Conservation (phyloP, 2,888 invertebrate genomes). For the Molanna angustata region DNA sequence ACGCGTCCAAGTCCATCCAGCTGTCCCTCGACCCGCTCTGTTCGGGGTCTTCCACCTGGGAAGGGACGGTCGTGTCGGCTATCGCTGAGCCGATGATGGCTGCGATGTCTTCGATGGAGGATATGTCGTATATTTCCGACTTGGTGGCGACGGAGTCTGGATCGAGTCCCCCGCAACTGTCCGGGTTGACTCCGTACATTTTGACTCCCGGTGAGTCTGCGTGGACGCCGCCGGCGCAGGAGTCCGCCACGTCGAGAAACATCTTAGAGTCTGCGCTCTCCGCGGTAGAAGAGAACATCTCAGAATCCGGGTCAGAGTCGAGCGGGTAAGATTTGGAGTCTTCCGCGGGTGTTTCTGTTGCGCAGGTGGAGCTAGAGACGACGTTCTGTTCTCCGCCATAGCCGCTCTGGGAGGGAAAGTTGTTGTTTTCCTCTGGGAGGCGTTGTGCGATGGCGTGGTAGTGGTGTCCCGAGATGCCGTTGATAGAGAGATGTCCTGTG, state of each 20-base stretch:
- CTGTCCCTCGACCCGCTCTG: constrained; percentile 71
- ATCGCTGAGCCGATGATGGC: constrained; percentile 87
- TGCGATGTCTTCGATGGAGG: constrained; percentile 78
- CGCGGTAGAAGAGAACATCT: constrained; percentile 48
- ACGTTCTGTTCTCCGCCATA: constrained; percentile 67
- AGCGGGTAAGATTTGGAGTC: constrained; percentile 61
- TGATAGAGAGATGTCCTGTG: constrained; percentile 82
- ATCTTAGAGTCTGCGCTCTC: constrained; percentile 51
- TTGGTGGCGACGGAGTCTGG: constrained; percentile 47
- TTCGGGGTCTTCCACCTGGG: constrained; percentile 68
- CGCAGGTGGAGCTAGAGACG: constrained; percentile 71
- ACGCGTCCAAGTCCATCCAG: constrained; percentile 87
- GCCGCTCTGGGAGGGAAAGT: constrained; percentile 60
- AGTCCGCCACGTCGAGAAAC: constrained; percentile 37
- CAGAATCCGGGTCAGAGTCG: constrained; percentile 51
- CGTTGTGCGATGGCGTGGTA: constrained; percentile 81
- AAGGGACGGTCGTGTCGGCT: constrained; percentile 83
- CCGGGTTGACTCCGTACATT: constrained; percentile 50
- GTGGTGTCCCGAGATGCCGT: constrained; percentile 84
- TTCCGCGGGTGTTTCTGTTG: constrained; percentile 59
- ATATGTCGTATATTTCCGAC: constrained; percentile 67
- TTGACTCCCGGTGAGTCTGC: constrained; percentile 57
- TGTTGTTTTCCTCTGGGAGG: constrained; percentile 72
- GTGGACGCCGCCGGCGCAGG: constrained; percentile 46
- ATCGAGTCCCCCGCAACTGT: constrained; percentile 53